Evolutionary conservation across 1,140 invertebrate genomes (phyloP).

Genomic region (Tyrophagus putrescentiae): DNA sequence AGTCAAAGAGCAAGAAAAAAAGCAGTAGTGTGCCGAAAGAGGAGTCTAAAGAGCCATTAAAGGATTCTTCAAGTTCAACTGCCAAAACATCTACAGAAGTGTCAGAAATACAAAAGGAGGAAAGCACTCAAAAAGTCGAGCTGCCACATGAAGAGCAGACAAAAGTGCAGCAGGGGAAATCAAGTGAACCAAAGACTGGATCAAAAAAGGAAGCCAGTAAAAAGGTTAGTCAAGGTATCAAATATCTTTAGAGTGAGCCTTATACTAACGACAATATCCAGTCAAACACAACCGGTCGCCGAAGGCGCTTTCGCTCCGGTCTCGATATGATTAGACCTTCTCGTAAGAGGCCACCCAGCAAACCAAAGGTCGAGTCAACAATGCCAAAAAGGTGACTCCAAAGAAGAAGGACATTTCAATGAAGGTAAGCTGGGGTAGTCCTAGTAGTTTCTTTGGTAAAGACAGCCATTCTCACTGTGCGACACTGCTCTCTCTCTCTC

Average conservation of each 20-base stretch:
- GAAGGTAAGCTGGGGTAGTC: not conserved
- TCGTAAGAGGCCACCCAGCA: not conserved
- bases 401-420: not conserved
- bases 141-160: not conserved
- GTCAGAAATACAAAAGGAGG: too few species aligned
- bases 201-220: not conserved
- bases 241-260: not conserved
- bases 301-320: conserved; percentile 24
- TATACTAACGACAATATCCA: not conserved
- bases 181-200: not conserved
- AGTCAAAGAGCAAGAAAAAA: too few species aligned
- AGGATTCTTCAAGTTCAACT: too few species aligned
- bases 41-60: too few species aligned
- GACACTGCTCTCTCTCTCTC: not conserved
- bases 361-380: not conserved
- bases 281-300: not conserved
- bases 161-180: not conserved
- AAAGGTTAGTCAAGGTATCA: not conserved
- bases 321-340: conserved; percentile 24
- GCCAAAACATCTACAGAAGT: too few species aligned
- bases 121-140: too few species aligned
- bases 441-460: not conserved
- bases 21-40: too few species aligned
- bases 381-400: not conserved
- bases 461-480: not conserved